Conservation (phyloP, 2,888 invertebrate species). For the Chalcis sispes region DNA sequence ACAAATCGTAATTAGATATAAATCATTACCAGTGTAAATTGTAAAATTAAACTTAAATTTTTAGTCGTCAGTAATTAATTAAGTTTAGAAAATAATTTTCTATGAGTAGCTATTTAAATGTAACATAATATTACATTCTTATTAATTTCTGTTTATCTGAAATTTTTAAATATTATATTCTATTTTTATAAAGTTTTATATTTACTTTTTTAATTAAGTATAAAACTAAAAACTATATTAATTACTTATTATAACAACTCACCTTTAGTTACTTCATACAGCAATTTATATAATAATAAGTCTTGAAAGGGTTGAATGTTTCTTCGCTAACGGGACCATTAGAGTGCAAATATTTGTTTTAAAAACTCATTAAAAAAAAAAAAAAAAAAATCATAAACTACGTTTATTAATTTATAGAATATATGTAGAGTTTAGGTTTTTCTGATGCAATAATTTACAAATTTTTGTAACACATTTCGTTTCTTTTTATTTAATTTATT, state of each 20-base stretch:
- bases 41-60: too few species aligned
- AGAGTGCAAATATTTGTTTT: conserved; percentile 54
- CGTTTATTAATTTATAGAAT: conserved; percentile 15
- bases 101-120: not conserved
- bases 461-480: not conserved
- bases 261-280: conserved; percentile 10
- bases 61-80: too few species aligned
- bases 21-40: too few species aligned
- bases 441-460: conserved; percentile 10
- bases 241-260: not conserved
- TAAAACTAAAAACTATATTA: not conserved
- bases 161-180: conserved; percentile 7
- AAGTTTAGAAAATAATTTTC: too few species aligned
- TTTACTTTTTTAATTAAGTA: conserved; percentile 8
- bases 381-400: conserved; percentile 16
- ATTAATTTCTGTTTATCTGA: not conserved
- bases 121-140: not conserved
- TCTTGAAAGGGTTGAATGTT: conserved; percentile 36
- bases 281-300: not conserved
- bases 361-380: conserved; percentile 1
- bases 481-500: conserved; percentile 12
- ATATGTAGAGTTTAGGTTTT: conserved; percentile 14
- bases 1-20: too few species aligned
- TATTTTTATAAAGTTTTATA: conserved; percentile 48
- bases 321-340: conserved; percentile 54